Evolutionary conservation across 2,113 vertebrate genomes (phyloP).

Genomic region (Aspidoscelis tigris): DNA sequence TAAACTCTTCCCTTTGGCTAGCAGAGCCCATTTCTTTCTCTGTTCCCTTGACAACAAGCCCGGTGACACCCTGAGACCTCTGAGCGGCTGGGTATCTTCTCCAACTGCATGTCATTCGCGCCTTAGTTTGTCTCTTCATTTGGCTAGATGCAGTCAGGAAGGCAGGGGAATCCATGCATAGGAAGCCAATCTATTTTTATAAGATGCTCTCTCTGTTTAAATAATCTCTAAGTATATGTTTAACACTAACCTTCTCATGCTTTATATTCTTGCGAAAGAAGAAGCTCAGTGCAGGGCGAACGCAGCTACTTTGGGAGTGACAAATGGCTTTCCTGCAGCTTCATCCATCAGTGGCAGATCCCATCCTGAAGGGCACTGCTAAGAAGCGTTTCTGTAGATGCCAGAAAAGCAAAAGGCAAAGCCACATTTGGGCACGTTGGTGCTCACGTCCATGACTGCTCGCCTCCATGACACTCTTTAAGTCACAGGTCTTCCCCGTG

Average conservation of each 20-base stretch:
- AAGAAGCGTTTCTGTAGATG: too few relatives aligned
- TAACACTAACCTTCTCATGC: constrained; percentile 30
- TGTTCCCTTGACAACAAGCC: neutral
- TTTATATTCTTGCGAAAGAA: constrained; percentile 19
- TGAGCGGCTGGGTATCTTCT: neutral
- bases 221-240: constrained; percentile 34
- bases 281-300: constrained; percentile 1
- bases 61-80: neutral
- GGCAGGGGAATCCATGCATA: constrained; percentile 34
- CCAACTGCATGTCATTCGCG: constrained; percentile 3
- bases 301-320: neutral
- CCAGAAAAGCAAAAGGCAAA: too few relatives aligned
- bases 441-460: too few relatives aligned
- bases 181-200: constrained; percentile 52
- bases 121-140: constrained; percentile 14
- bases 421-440: too few relatives aligned
- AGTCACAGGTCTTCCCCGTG: too few relatives aligned
- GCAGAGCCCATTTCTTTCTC: too few relatives aligned
- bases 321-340: neutral
- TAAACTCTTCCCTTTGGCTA: too few relatives aligned
- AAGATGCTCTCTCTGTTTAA: neutral
- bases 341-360: constrained; percentile 10
- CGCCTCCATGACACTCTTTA: too few relatives aligned
- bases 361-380: neutral
- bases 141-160: constrained; percentile 37